Conservation (phyloP, 2,113 vertebrate species). For the Pangasianodon hypophthalmus region DNA sequence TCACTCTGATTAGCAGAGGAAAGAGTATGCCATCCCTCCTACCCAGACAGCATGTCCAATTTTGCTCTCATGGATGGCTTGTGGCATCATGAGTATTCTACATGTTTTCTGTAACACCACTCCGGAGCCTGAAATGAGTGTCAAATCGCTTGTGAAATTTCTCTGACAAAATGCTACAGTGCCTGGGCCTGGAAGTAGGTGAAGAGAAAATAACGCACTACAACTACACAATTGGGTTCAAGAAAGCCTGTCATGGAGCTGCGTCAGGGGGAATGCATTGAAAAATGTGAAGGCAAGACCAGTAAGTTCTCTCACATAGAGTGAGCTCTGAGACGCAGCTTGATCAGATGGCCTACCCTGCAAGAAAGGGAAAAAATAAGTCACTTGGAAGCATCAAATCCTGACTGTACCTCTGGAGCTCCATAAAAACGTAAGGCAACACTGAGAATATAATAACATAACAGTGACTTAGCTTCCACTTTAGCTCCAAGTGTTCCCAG, state of each 20-base stretch:
- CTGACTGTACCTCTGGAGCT: neutral
- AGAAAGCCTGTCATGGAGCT: neutral
- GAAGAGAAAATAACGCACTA: neutral
- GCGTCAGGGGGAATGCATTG: neutral
- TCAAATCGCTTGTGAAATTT: conserved; percentile 1
- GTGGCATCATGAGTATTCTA: neutral
- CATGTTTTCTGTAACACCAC: neutral
- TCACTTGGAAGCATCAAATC: neutral
- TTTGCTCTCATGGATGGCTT: neutral
- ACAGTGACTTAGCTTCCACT: neutral
- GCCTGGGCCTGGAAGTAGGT: neutral
- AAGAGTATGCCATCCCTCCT: neutral
- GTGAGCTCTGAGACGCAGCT: neutral
- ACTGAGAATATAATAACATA: neutral
- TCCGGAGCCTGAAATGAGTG: neutral
- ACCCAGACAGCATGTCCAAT: neutral
- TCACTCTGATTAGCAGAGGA: neutral
- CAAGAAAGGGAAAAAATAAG: neutral
- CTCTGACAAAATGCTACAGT: neutral
- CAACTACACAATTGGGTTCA: neutral
- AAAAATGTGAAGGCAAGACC: neutral
- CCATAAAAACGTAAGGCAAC: neutral
- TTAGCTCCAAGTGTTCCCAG: neutral
- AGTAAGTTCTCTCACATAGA: neutral
- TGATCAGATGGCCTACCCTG: neutral